A percentile compares a stretch with the other conserved stretches of the same genome.
These are phyloP conservation scores for Chelonus insularis DNA, from an alignment of 1,140 invertebrate genomes.

Conservation along the genomic window DNA sequence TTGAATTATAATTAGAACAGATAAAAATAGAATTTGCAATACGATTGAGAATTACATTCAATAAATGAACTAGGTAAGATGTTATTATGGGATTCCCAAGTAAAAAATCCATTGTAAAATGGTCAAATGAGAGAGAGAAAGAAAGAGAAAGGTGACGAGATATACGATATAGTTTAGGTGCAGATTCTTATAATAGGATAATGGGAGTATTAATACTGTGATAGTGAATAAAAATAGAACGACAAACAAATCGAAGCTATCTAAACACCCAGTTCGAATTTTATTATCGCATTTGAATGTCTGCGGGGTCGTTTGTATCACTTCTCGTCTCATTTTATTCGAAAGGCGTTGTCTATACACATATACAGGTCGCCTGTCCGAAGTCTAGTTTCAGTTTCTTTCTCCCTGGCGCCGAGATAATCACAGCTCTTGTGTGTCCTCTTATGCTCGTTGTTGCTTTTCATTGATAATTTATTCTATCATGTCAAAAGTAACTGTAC, in stretches of 20 bases:
- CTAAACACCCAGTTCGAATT: constrained; percentile 7
- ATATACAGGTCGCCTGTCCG: constrained; percentile 18
- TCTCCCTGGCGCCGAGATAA: constrained; percentile 25
- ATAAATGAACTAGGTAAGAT: too few relatives aligned
- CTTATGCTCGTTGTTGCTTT: constrained; percentile 5
- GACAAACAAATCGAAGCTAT: constrained; percentile 11
- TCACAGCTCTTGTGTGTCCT: constrained; percentile 8
- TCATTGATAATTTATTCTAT: constrained; percentile 18
- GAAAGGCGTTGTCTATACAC: constrained; percentile 7
- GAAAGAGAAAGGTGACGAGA: too few relatives aligned
- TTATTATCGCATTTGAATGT: background rate
- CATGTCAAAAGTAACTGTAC: too few relatives aligned
- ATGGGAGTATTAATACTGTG: background rate
- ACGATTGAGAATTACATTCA: too few relatives aligned
- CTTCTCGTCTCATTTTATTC: background rate
- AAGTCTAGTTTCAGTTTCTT: constrained; percentile 25
- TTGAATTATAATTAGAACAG: too few relatives aligned
- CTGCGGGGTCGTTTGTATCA: constrained; percentile 6
- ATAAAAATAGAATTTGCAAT: too few relatives aligned
- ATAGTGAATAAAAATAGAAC: constrained; percentile 4
- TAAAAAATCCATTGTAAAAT: too few relatives aligned
- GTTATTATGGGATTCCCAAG: too few relatives aligned
- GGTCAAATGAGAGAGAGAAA: background rate
- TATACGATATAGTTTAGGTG: too few relatives aligned
- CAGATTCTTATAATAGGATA: background rate